A percentile compares a stretch with the other conserved stretches of the same genome.
Conservation (phyloP, 2,888 invertebrate genomes). For the Noctua janthe region DNA sequence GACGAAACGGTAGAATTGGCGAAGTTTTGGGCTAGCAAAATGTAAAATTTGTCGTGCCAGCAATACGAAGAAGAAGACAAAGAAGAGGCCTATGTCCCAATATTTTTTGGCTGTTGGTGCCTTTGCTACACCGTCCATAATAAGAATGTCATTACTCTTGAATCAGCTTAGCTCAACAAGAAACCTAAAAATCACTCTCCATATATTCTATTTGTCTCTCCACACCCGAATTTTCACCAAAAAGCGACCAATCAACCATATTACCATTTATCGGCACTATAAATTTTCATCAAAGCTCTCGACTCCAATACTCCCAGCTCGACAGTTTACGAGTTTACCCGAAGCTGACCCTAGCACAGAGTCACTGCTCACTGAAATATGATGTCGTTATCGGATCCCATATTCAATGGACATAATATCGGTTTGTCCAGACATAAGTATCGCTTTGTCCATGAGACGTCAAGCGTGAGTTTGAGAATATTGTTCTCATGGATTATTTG, state of each 20-base stretch:
- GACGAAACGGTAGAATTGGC: too few relatives aligned
- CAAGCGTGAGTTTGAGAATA: conserved; percentile 40
- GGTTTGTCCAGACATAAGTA: conserved; percentile 33
- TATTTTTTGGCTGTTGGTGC: neutral
- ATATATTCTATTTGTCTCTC: neutral
- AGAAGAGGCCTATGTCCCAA: neutral
- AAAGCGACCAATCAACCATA: neutral
- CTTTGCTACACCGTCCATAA: neutral
- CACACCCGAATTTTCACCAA: neutral
- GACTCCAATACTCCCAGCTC: neutral
- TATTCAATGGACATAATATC: conserved; percentile 39
- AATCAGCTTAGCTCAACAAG: neutral
- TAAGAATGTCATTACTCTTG: neutral
- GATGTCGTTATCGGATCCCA: conserved; percentile 50
- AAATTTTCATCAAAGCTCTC: conserved; percentile 54
- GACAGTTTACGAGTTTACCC: conserved; percentile 49
- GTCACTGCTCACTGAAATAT: conserved; percentile 30
- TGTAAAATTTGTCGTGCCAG: too few relatives aligned
- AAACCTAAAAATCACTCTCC: neutral
- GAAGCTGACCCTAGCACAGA: conserved; percentile 28
- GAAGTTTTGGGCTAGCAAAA: too few relatives aligned
- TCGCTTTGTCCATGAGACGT: conserved; percentile 30
- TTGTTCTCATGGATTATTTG: conserved; percentile 34
- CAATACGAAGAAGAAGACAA: too few relatives aligned
- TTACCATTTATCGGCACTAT: conserved; percentile 35